Base-by-base conservation (phyloP, 1,140 invertebrate species). In the Drosophila ficusphila region DNA sequence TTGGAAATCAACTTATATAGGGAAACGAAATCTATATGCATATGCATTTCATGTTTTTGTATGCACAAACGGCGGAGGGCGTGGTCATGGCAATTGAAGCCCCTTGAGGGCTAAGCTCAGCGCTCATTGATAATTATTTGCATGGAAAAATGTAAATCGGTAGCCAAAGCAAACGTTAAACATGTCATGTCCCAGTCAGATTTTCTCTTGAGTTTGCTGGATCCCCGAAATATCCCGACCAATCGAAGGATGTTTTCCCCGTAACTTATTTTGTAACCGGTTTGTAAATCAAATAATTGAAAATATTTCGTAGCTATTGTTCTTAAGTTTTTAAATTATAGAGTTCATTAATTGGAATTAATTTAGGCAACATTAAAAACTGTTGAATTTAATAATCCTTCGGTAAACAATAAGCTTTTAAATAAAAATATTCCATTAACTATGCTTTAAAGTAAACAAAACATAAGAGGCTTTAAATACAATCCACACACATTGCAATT, bases 141-240 rank as follows among this genome's bases (percentile, higher is more conserved):
- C 71, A 54, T 68, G 58, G 70, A 53, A 62, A 82, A 76, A 83
- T 83, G 79, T 57, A 83, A 86, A 79, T 79, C 76, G 71, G 48
- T 46, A 39, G 69, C 62, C 34, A 42, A 68, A 51, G 54, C 70
- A 47, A 70, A 62, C 33, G 54, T 39, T 38, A 58, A 79, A 60
- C 53, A 44, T 49, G 57, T n/a, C n/a, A 64, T 79, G 33, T 57
- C 57, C 14, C 46, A 33, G 25, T 4, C 38, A 56, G 52, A 34
- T 62, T 62, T 46, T 34, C 34, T 42, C 44, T 67, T 65, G 41
- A 39, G 46, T 69, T 56, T 46, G 38, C 38, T 44, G 46, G 51
- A 33, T 49, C 65, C 65, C 31, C 62, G 31, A 60, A 62, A 61
- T 62, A 61, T 27, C 54, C 38, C 54, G 14, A 19, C 29, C 3